Evolutionary conservation across 2,113 vertebrate genomes (phyloP), one percentile per base, ranked within the genome.

Genomic region (Apistogramma diplotaenia): DNA sequence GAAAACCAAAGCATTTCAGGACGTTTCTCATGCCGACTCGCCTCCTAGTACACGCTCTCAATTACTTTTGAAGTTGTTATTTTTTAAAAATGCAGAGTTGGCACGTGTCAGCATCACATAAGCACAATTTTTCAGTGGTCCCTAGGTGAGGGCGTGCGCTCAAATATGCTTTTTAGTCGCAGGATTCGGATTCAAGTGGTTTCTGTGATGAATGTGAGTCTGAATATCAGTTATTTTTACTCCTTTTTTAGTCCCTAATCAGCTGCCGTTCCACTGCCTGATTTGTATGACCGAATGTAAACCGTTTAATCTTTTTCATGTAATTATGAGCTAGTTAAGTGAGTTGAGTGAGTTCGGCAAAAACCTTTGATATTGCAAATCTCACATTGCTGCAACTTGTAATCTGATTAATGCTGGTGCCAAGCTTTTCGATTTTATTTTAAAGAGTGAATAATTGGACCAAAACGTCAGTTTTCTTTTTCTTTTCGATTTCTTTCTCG

Each of bases 311-410:
- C 31, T 33, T 33, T 33, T 33, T n/a, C n/a, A n/a, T n/a, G n/a
- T n/a, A n/a, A n/a, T n/a, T 40, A 40, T 40, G 37, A 12, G 10
- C 10, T 40, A 40, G 37, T 40, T 40, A 40, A 40, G 37, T 40
- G 37, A 40, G 7, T 40, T 12, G 37, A n/a, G n/a, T n/a, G 10
- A 11, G 37, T 40, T 40, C 10, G 37, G 10, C 37, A 40, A 11
- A 2, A 12, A 6, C 10, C 43, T 0, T 0, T 65, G 4, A 65
- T 67, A 11, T 7, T 8, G 31, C 31, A 33, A 8, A 8, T 27
- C 35, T 65, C 15, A 18, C 61, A 67, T 27, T 67, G 8, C 37
- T 65, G 61, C 0, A 23, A 67, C 37, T 67, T 2, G 21, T 21
- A 67, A 0, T 40, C 43, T 37, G 25, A 19, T 46, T 40, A 27